Percentiles rank a stretch among this genome's conserved stretches.
Conservation (phyloP, 2,113 vertebrate species). For the Numida meleagris region DNA sequence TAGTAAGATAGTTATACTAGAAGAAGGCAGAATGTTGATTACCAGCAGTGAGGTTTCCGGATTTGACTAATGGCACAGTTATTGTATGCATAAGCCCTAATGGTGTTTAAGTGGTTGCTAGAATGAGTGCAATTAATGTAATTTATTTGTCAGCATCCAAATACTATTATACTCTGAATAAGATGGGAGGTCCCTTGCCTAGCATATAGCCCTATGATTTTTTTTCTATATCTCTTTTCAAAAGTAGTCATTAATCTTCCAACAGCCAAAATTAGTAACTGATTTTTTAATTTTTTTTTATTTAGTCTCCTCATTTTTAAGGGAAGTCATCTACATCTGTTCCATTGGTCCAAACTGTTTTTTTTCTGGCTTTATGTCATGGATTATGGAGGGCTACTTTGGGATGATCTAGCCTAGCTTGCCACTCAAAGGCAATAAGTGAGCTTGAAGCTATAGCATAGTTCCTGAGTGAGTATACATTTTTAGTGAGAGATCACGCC, state of each 20-base stretch:
- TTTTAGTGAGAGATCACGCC: background rate
- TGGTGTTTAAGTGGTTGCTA: conserved; percentile 62
- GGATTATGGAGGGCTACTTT: background rate
- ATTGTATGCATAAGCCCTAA: conserved; percentile 60
- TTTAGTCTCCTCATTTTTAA: background rate
- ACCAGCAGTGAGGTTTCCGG: conserved; percentile 25
- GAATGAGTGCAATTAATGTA: conserved; percentile 62
- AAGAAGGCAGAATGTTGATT: conserved; percentile 42
- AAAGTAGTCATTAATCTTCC: background rate
- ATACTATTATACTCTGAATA: conserved; percentile 13
- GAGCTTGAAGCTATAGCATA: background rate
- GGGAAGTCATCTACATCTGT: background rate
- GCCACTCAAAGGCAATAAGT: background rate
- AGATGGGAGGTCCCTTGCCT: conserved; percentile 26
- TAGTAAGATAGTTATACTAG: conserved; percentile 2
- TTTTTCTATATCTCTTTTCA: background rate
- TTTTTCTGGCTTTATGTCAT: background rate
- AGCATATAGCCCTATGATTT: background rate
- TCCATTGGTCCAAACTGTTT: background rate
- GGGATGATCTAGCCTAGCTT: background rate
- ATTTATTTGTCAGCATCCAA: conserved; percentile 63
- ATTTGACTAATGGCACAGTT: conserved; percentile 61
- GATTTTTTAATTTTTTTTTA: background rate
- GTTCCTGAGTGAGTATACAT: background rate
- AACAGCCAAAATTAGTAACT: background rate